Percentiles rank a stretch among this genome's conserved stretches.
Evolutionary conservation across 2,113 vertebrate genomes (phyloP).

Genomic region (Orientallactaga bullata): DNA sequence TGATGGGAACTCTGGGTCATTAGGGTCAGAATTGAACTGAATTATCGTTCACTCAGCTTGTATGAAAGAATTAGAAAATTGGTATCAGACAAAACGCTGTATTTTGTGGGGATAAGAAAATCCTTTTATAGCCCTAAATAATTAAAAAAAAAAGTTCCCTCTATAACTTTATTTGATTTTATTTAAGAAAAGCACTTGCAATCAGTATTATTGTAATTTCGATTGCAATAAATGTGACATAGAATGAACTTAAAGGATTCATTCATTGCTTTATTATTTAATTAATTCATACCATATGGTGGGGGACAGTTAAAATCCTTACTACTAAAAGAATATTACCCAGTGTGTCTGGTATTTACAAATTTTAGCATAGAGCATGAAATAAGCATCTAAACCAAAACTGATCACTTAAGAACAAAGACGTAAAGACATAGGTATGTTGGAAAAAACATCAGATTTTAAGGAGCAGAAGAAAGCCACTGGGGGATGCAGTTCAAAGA

Average conservation of each 20-base stretch:
- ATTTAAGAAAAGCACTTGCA: neutral
- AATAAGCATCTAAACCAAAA: neutral
- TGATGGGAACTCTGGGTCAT: neutral
- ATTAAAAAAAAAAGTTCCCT: neutral
- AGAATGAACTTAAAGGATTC: neutral
- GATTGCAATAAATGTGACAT: neutral
- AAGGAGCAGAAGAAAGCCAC: neutral
- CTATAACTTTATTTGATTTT: neutral
- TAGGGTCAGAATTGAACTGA: neutral
- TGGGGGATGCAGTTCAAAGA: neutral
- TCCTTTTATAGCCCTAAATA: neutral
- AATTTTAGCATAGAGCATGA: neutral
- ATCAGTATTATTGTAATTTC: neutral
- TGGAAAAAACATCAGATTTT: neutral
- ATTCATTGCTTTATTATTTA: neutral
- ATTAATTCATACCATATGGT: neutral
- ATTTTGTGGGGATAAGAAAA: neutral
- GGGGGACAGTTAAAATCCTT: neutral
- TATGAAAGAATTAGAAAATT: neutral
- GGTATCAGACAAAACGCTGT: neutral
- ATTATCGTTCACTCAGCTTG: neutral
- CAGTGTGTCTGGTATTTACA: neutral
- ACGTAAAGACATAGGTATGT: neutral
- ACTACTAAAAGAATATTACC: neutral
- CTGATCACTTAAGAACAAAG: neutral